Evolutionary conservation across 2,888 invertebrate genomes (phyloP), one percentile per base, ranked within the genome.

Genomic region (Diplolepis rosae): DNA sequence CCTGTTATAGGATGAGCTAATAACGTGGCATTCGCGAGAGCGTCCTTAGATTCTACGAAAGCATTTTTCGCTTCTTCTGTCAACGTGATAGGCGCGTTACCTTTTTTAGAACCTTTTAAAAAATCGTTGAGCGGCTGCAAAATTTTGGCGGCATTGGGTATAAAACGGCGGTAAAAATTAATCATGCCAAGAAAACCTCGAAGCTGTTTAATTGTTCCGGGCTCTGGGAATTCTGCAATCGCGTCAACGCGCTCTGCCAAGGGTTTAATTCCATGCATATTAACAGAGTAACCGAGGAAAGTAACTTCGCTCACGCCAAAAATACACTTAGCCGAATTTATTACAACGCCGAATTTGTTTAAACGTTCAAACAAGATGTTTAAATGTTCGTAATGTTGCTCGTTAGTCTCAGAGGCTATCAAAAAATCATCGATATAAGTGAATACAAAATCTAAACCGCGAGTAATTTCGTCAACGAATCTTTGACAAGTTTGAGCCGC

Each of bases 161-260:
- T 71, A 72, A 83, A 88, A 2, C 83, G 51, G 3, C 88, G 69
- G 48, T 87, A 88, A 77, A 85, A 87, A 72, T 86, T 88, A 0
- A 87, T 13, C 82, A 86, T 85, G 0, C 86, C 87, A 0, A 88
- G 54, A 72, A 86, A 87, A 4, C 79, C 71, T 4, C 82, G 70
- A 0, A 89, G 71, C 11, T 83, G 71, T 27, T 80, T 80, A 0
- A 81, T 80, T 0, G 81, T 84, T 11, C 42, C 68, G 0, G 80
- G 67, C 28, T n/a, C n/a, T n/a, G n/a, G n/a, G n/a, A 79, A 84
- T 0, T 80, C 51, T 18, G 7, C 9, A 0, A 88, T 83, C 1
- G 80, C 82, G 27, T 83, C 68, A 0, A 88, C 85, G 48, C 84
- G 84, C 2, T 82, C 75, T 2, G 79, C 74, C 18, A 85, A 71